Conservation (phyloP, 1,140 invertebrate species). For the Galendromus occidentalis region DNA sequence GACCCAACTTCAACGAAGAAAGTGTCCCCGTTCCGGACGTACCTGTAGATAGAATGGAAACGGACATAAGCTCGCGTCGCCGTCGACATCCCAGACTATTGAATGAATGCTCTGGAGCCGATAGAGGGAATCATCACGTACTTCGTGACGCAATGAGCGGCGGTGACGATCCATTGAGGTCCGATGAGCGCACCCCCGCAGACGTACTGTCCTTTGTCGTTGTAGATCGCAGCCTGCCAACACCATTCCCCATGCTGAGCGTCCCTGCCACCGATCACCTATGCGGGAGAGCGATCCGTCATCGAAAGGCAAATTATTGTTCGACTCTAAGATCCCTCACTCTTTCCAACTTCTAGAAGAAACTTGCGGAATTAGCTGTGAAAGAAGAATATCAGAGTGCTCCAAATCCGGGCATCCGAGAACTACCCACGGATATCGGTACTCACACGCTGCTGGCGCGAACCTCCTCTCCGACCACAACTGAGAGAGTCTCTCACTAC, state of each 20-base stretch:
- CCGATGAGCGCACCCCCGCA: slow-evolving; percentile 85
- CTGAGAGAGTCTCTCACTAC: background rate
- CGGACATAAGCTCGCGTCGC: slow-evolving; percentile 12
- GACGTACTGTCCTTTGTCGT: slow-evolving; percentile 77
- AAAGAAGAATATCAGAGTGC: too few relatives aligned
- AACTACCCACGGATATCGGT: background rate
- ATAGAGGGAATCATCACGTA: slow-evolving; percentile 25
- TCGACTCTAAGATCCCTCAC: too few relatives aligned
- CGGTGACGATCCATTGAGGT: slow-evolving; percentile 80
- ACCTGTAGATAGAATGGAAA: slow-evolving; percentile 41
- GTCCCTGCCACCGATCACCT: slow-evolving; percentile 75
- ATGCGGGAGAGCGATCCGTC: too few relatives aligned
- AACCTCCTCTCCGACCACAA: background rate
- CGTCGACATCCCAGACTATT: too few relatives aligned
- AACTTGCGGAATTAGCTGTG: too few relatives aligned
- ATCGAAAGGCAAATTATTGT: too few relatives aligned
- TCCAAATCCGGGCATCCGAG: background rate
- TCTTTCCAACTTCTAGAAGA: too few relatives aligned
- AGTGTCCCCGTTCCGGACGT: slow-evolving; percentile 66
- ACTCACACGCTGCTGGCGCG: background rate
- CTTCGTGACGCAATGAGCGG: slow-evolving; percentile 88
- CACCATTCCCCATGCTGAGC: slow-evolving; percentile 77
- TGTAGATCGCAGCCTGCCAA: slow-evolving; percentile 84
- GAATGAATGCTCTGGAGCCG: too few relatives aligned
- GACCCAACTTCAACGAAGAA: slow-evolving; percentile 81